phyloP scores from a whole-genome alignment of 2,113 vertebrate species.

The Muscicapa adusta region DNA sequence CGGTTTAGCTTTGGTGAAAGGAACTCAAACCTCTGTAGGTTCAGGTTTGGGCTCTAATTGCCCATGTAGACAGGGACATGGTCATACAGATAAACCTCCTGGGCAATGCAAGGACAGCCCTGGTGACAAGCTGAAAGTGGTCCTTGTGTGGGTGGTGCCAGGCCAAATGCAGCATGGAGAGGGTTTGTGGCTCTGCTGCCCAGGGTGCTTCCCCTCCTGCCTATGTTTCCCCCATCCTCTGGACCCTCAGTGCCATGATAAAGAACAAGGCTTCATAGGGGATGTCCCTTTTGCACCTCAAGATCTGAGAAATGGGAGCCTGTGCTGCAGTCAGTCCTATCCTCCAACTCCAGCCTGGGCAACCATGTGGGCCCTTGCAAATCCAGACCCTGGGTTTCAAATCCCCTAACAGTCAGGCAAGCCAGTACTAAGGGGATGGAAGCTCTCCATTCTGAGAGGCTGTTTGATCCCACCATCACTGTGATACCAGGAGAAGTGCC shows the following conservation, averaged over 20 bases:
- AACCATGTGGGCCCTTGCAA: not conserved
- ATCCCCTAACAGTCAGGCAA: not conserved
- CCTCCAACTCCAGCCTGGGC: not conserved
- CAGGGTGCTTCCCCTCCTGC: not conserved
- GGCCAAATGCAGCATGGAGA: not conserved
- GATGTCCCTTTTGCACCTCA: not conserved
- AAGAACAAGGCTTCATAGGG: not conserved
- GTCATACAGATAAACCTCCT: fast-evolving
- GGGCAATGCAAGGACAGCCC: not conserved
- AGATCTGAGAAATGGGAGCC: not conserved
- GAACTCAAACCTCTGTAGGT: not conserved
- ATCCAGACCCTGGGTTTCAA: not conserved
- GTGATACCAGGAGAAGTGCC: not conserved
- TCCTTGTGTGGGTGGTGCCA: not conserved
- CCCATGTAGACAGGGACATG: not conserved
- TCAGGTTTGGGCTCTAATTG: not conserved
- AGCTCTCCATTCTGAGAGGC: not conserved
- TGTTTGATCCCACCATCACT: not conserved
- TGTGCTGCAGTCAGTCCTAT: not conserved
- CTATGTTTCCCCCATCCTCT: not conserved
- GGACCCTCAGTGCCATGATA: not conserved
- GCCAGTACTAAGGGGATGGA: not conserved
- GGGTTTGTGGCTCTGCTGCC: not conserved
- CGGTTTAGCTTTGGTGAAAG: not conserved
- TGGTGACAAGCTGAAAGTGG: not conserved